Evolutionary conservation across 1,140 invertebrate genomes (phyloP), one percentile per base, ranked within the genome.

Genomic region (Danaus melanippus): DNA sequence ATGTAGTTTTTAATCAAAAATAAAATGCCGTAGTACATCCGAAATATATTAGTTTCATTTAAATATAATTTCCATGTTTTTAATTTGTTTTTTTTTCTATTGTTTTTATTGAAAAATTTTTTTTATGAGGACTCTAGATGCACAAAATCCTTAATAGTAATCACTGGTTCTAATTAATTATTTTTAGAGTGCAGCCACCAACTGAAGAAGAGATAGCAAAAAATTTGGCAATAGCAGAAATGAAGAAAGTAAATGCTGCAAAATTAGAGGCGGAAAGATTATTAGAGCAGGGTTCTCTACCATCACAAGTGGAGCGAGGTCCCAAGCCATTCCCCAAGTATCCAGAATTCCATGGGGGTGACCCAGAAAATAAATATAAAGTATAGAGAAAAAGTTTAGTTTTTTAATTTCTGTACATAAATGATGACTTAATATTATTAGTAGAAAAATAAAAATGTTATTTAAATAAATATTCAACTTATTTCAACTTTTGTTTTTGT

Each of bases 161-260:
- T 4, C 2, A 32, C 21, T 32, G 21, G 21, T 32, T 48, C 43
- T 45, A 47, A 50, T 53, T 10, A 44, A 10, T 50, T 43, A 47
- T 21, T 21, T 56, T n/a, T 58, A 89, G 89, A 61, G 77, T 76
- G 2, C 83, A 91, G 10, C 91, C 93, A 44, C 94, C 95, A 0
- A 90, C 90, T 0, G 86, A 89, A 43, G 92, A 94, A 68, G 94
- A 96, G 87, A 79, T 95, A 12, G 71, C 88, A 8, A 86, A 87
- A 63, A 96, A 95, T 86, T 79, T 92, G 46, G 87, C 90, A 42
- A 88, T 94, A 53, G 92, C 92, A 70, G 72, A 93, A 66, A 81
- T 89, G 71, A 95, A 94, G 59, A 92, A 92, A 69, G 70, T 89
- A 53, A 95, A 95, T 88, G 93, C 94, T n/a, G 88, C 89, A 9